A percentile compares a stretch with the other conserved stretches of the same genome.
These are phyloP conservation scores for Melanostoma scalare DNA, from an alignment of 2,888 invertebrate species.

Conservation along the genomic window DNA sequence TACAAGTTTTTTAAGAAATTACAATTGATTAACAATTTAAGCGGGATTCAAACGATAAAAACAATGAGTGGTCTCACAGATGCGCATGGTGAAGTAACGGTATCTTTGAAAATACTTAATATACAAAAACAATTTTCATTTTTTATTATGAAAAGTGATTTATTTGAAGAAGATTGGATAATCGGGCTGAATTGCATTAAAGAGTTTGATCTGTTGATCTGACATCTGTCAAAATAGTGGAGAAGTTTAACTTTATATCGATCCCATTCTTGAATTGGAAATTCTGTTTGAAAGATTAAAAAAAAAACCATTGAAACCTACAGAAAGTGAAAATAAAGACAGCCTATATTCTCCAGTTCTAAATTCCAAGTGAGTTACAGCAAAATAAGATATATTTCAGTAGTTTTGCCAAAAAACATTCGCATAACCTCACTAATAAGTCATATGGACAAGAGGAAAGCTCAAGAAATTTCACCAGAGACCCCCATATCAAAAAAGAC, in stretches of 20 bases:
- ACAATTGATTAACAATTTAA: too few relatives aligned
- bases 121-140: too few relatives aligned
- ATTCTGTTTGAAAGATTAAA: background rate
- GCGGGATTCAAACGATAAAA: too few relatives aligned
- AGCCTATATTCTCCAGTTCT: background rate
- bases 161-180: too few relatives aligned
- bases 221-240: background rate
- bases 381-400: background rate
- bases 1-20: too few relatives aligned
- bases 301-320: background rate
- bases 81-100: too few relatives aligned
- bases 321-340: background rate
- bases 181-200: too few relatives aligned
- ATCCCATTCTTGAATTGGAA: background rate
- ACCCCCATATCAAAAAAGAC: background rate
- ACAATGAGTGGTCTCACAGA: too few relatives aligned
- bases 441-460: conserved; percentile 1
- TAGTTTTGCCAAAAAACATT: background rate
- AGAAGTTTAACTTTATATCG: background rate
- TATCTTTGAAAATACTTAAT: too few relatives aligned
- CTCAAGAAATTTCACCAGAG: background rate
- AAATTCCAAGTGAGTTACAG: conserved; percentile 1
- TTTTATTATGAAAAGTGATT: too few relatives aligned
- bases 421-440: background rate
- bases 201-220: too few relatives aligned